Evolutionary conservation across 2,113 vertebrate genomes (phyloP).

Genomic region (Anoplopoma fimbria): DNA sequence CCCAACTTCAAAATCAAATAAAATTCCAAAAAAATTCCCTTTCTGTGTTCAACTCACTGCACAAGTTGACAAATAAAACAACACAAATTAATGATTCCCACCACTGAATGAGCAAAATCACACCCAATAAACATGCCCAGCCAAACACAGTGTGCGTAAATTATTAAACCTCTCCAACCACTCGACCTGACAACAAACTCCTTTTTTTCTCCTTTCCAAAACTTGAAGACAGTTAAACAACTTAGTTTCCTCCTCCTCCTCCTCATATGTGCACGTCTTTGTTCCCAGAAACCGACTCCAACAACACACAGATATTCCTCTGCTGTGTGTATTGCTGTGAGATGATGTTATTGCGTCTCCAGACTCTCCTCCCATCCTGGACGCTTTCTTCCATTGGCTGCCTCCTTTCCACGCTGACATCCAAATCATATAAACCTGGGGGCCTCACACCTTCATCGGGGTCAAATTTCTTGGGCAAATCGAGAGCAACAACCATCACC

Average conservation of each 20-base stretch:
- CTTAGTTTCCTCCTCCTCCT: background rate
- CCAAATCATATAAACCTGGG: constrained; percentile 85
- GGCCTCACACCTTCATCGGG: constrained; percentile 78
- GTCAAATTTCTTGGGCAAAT: constrained; percentile 78
- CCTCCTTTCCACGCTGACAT: constrained; percentile 60
- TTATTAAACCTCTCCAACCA: constrained; percentile 40
- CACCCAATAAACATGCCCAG: background rate
- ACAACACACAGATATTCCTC: constrained; percentile 4
- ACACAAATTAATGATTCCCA: background rate
- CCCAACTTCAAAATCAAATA: background rate
- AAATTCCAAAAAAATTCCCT: background rate
- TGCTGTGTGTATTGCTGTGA: constrained; percentile 13
- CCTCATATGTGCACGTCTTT: background rate
- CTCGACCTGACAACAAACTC: background rate
- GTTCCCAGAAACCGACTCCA: background rate
- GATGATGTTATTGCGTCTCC: constrained; percentile 52
- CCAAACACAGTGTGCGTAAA: constrained; percentile 27
- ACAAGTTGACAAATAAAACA: background rate
- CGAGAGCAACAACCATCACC: constrained; percentile 31
- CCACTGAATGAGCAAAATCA: background rate
- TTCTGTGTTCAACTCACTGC: background rate
- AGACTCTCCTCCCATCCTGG: constrained; percentile 73
- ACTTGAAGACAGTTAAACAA: background rate
- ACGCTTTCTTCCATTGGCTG: constrained; percentile 85
- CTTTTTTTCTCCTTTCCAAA: background rate